A percentile compares a stretch with the other conserved stretches of the same genome.
Evolutionary conservation across 2,797 vertebrate species (phyloP).

Genomic region (Pipistrellus pipistrellus): DNA sequence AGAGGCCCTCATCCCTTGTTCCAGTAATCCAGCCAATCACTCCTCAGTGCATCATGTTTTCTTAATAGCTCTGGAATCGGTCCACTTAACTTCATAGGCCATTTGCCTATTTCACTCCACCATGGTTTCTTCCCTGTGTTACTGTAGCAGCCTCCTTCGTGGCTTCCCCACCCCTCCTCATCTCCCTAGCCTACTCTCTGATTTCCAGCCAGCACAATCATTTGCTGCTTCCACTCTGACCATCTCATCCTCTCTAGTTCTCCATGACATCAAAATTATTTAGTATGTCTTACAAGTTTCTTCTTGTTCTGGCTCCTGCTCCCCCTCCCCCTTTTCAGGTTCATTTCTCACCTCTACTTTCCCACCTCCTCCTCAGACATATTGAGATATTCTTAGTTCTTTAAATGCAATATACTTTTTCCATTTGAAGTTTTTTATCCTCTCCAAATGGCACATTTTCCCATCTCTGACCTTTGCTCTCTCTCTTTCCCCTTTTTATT

Average conservation of each 20-base stretch:
- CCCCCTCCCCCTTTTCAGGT: background rate
- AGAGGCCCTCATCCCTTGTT: background rate
- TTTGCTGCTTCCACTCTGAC: background rate
- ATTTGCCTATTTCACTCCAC: background rate
- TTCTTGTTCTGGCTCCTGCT: background rate
- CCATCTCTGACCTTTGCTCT: background rate
- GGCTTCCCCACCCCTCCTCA: fast-evolving
- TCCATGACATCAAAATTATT: background rate
- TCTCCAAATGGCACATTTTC: background rate
- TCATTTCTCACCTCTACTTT: background rate
- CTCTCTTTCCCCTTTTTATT: background rate
- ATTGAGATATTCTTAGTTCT: background rate
- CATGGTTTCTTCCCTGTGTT: background rate
- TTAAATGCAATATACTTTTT: background rate
- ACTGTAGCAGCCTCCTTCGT: background rate
- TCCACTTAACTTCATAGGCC: background rate
- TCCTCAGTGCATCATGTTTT: fast-evolving
- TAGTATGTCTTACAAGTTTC: background rate
- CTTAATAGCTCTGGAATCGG: background rate
- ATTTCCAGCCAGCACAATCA: background rate
- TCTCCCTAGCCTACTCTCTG: too few species aligned
- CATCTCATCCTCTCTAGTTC: background rate
- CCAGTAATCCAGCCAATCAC: background rate
- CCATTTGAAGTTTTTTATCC: background rate
- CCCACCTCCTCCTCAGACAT: background rate